Percentiles rank a stretch among this genome's conserved stretches.
phyloP scores from a whole-genome alignment of 2,797 vertebrate species.

The Triplophysa yarkandensis region DNA sequence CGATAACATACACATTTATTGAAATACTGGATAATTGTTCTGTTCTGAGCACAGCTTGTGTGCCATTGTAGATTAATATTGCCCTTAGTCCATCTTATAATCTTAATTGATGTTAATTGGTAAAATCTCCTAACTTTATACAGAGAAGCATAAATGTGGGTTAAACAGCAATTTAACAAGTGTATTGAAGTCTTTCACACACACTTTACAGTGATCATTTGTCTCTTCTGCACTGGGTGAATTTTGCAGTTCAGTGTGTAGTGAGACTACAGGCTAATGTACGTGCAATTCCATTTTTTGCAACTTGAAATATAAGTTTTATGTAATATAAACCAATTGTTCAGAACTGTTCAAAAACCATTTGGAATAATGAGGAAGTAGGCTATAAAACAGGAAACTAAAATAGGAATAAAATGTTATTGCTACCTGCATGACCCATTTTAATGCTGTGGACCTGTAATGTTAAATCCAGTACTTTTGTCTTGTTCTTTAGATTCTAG shows the following conservation, averaged over 20 bases:
- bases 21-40: too few species aligned
- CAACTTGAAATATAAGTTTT: too few species aligned
- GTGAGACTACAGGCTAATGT: constrained; percentile 6
- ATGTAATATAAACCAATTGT: too few species aligned
- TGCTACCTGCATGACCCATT: not conserved
- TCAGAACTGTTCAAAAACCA: too few species aligned
- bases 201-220: not conserved
- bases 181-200: constrained; percentile 1
- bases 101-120: constrained; percentile 32
- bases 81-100: not conserved
- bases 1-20: too few species aligned
- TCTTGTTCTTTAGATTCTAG: not conserved
- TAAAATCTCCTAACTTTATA: constrained; percentile 5
- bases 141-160: constrained; percentile 13
- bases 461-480: not conserved
- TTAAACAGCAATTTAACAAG: constrained; percentile 20
- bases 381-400: too few species aligned
- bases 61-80: not conserved
- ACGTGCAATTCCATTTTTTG: too few species aligned
- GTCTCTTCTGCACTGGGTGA: constrained; percentile 3
- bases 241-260: too few species aligned
- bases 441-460: not conserved
- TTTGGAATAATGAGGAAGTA: too few species aligned
- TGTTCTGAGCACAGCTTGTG: too few species aligned
- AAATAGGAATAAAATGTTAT: not conserved